Base-by-base conservation (phyloP, 2,797 vertebrate species). In the Mormyrus hasselquistii region DNA sequence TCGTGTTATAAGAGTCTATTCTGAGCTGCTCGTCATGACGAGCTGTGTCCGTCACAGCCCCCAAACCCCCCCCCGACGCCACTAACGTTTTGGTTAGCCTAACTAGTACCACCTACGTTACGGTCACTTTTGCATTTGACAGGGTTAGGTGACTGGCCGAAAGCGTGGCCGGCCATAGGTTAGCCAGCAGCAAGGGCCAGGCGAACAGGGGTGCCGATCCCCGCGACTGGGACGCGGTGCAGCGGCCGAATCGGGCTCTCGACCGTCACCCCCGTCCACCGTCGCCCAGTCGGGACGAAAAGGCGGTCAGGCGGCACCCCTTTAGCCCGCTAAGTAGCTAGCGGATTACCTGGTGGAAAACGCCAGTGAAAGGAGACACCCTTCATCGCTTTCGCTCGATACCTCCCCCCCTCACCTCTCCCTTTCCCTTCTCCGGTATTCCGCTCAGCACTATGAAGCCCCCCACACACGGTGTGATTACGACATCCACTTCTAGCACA, bases 361-460 rank as follows among this genome's bases (percentile, higher is more conserved):
- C 29, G 44, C 38, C 47, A 47, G 55, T 88, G 85, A 82, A 88
- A 89, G 57, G 65, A 92, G 84, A 91, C 89, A 89, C 76, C 49
- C 89, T 12, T 82, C 87, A 52, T 86, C 88, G 49, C 38, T 87
- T 69, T 65, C 88, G 52, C 86, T 90, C 34, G 52, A 87, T 73
- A 55, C n/a, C 52, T 73, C 62, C 44, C 90, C 34, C 86, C 62
- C 59, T 38, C 83, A 25, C 89, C 62, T 91, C 65, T 73, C 82
- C 86, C 73, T 88, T 90, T 90, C 90, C 92, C 91, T 92, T 91
- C 90, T 87, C 88, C 88, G 76, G 34, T 76, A 38, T 91, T 83
- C 88, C 91, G n/a, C 34, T 90, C 90, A 92, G 91, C 90, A 91
- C 89, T 90, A 90, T 59, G 41, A 65, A 76, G 19, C 53, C 82